Percentiles rank a stretch among this genome's conserved stretches.
Conservation (phyloP, 2,888 invertebrate genomes). For the Schizaphis graminum region DNA sequence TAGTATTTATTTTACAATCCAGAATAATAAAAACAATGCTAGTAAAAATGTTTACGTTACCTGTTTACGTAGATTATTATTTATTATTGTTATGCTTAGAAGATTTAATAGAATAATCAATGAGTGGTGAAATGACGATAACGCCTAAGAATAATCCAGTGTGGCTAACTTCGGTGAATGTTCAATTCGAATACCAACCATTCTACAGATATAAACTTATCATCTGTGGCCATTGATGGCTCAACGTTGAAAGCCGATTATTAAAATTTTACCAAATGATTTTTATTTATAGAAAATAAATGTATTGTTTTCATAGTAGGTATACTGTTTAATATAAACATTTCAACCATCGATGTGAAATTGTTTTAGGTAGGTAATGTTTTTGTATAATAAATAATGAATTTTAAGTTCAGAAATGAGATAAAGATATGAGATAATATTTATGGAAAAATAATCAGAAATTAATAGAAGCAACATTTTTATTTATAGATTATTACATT, state of each 20-base stretch:
- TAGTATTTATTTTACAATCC: not conserved
- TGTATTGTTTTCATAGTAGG: not conserved
- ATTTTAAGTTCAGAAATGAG: not conserved
- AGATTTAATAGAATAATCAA: not conserved
- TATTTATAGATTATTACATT: not conserved
- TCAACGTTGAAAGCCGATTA: not conserved
- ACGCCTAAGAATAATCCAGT: not conserved
- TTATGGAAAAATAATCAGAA: not conserved
- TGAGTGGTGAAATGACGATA: slow-evolving; percentile 22
- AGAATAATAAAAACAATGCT: not conserved
- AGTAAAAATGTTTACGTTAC: not conserved
- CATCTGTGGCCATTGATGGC: not conserved
- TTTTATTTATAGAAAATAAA: not conserved
- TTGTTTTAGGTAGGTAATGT: not conserved
- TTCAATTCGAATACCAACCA: not conserved
- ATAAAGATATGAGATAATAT: too few relatives aligned
- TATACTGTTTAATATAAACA: not conserved
- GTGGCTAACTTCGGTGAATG: not conserved
- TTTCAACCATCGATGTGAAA: not conserved
- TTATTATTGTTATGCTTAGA: too few relatives aligned
- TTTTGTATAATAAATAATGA: not conserved
- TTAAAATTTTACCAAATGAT: not conserved
- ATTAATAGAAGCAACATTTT: not conserved
- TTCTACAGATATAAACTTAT: not conserved
- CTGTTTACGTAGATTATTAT: not conserved